Evolutionary conservation across 2,797 vertebrate genomes (phyloP).

Genomic region (Chelonia mydas): DNA sequence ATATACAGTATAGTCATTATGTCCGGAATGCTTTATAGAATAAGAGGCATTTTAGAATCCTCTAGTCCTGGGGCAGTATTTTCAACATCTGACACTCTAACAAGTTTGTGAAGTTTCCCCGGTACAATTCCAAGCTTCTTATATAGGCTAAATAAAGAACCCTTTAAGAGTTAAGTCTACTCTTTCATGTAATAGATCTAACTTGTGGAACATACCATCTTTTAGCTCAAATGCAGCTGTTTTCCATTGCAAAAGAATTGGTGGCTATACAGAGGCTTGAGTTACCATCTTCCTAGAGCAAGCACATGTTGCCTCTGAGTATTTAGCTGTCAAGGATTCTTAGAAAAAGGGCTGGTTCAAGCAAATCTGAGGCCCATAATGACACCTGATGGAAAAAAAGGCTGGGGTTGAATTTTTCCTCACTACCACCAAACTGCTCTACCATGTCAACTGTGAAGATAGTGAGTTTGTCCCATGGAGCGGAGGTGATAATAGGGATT

Average conservation of each 20-base stretch:
- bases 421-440: neutral
- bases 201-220: neutral
- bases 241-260: neutral
- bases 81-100: neutral
- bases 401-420: neutral
- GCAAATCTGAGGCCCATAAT: conserved; percentile 15
- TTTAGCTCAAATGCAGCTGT: conserved; percentile 33
- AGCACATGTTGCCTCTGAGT: conserved; percentile 32
- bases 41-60: neutral
- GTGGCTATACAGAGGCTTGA: neutral
- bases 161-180: neutral
- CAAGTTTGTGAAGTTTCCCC: conserved; percentile 3
- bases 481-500: neutral
- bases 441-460: neutral
- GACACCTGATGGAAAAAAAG: neutral
- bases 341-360: neutral
- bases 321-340: conserved; percentile 14
- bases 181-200: conserved; percentile 1
- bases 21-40: neutral
- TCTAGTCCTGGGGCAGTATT: neutral
- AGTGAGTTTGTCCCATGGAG: neutral
- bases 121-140: neutral
- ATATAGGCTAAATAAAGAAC: neutral
- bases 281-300: neutral
- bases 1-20: neutral